Percentiles rank a stretch among this genome's conserved stretches.
Conservation (phyloP, 2,113 vertebrate genomes). For the Salvelinus alpinus region DNA sequence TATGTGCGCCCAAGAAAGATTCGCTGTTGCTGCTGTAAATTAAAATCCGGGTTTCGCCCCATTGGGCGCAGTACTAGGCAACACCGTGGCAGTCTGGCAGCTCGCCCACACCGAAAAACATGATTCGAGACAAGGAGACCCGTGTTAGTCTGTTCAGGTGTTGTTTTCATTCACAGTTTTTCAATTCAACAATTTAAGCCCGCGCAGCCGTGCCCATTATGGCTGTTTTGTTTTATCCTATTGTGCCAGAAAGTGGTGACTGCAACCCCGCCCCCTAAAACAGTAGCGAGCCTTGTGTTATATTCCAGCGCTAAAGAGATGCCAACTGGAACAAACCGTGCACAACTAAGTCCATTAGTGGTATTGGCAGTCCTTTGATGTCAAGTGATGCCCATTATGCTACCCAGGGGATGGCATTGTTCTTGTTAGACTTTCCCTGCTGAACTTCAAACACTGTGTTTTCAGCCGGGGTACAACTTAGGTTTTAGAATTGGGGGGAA, state of each 20-base stretch:
- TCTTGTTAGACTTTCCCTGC: neutral
- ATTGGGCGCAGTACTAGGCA: neutral
- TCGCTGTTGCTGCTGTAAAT: too few species aligned
- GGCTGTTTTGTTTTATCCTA: neutral
- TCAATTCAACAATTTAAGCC: neutral
- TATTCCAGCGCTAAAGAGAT: neutral
- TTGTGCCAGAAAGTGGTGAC: neutral
- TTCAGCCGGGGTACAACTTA: too few species aligned
- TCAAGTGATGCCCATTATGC: neutral
- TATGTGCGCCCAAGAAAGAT: too few species aligned
- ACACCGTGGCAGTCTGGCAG: neutral
- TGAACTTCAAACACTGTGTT: neutral
- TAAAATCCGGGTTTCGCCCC: too few species aligned
- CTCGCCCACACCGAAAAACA: neutral
- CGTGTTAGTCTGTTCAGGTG: constrained; percentile 15
- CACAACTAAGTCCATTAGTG: neutral
- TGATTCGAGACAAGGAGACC: constrained; percentile 17
- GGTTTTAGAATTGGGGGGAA: too few species aligned
- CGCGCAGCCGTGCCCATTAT: neutral
- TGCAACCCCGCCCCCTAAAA: too few species aligned
- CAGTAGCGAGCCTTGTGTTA: neutral
- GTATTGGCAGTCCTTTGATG: neutral
- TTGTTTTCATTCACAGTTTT: constrained; percentile 9
- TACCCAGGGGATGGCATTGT: neutral
- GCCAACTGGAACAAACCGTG: neutral